Evolutionary conservation across 1,140 invertebrate genomes (phyloP).

Genomic region (Zaprionus gabonicus): DNA sequence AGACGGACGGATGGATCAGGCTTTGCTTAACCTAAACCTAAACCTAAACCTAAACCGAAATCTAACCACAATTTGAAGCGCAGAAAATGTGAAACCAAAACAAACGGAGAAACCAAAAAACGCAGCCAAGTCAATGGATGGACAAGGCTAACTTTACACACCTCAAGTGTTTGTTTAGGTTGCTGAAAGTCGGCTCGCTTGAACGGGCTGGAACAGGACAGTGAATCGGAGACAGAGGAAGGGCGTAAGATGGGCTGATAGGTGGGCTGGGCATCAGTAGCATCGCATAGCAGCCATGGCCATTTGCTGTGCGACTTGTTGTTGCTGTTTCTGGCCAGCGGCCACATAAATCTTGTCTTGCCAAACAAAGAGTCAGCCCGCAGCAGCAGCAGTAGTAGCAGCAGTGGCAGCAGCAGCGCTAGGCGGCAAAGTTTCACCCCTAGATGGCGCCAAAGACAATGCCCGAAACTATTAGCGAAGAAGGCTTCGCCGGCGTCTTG

Average conservation of each 20-base stretch:
- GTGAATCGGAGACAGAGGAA: background rate
- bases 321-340: constrained; percentile 64
- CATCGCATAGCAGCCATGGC: constrained; percentile 19
- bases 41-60: constrained; percentile 51
- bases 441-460: constrained; percentile 53
- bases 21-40: constrained; percentile 47
- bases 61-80: constrained; percentile 57
- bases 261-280: background rate
- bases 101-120: constrained; percentile 35
- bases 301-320: constrained; percentile 49
- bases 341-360: constrained; percentile 75
- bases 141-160: constrained; percentile 81
- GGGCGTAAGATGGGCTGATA: background rate
- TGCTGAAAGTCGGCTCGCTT: constrained; percentile 59
- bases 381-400: background rate
- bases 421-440: background rate
- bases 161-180: constrained; percentile 82
- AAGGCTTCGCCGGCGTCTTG: constrained; percentile 11
- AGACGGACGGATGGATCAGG: constrained; percentile 13
- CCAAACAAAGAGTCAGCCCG: constrained; percentile 43
- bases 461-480: constrained; percentile 73
- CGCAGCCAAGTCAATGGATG: constrained; percentile 65
- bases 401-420: background rate
- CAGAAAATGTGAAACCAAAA: constrained; percentile 56
- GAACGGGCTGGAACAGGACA: constrained; percentile 23